Evolutionary conservation across 2,797 vertebrate genomes (phyloP).

Genomic region (Pangasius djambal): DNA sequence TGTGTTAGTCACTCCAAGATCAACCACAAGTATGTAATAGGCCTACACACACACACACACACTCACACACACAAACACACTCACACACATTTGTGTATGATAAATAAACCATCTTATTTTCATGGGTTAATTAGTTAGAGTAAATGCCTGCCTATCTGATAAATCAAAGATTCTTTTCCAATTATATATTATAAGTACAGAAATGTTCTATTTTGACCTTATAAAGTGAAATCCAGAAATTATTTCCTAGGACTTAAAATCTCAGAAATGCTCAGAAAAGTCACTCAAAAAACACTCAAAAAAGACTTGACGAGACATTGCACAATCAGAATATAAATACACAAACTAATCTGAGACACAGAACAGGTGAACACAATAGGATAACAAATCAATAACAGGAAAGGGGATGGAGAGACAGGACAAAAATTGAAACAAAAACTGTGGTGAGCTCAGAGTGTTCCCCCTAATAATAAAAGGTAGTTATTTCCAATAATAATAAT

Average conservation of each 20-base stretch:
- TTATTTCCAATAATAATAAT: not conserved
- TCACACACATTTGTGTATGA: not conserved
- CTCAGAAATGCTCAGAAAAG: not conserved
- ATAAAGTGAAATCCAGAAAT: not conserved
- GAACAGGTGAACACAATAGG: not conserved
- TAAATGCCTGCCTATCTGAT: not conserved
- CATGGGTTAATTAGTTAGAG: not conserved
- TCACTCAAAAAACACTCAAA: not conserved
- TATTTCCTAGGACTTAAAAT: not conserved
- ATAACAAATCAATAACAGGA: not conserved
- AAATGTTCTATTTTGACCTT: not conserved
- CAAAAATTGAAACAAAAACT: not conserved
- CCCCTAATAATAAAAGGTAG: not conserved
- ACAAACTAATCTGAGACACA: not conserved
- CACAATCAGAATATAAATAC: too few species aligned
- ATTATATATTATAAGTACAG: not conserved
- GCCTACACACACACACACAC: not conserved
- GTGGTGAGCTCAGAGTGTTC: not conserved
- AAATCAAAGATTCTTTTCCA: not conserved
- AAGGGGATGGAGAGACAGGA: not conserved
- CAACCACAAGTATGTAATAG: slow-evolving; percentile 63
- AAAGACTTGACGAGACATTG: not conserved
- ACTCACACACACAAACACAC: slow-evolving; percentile 3
- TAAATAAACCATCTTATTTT: not conserved
- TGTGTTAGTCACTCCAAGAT: slow-evolving; percentile 62